Evolutionary conservation across 2,797 vertebrate genomes (phyloP).

Genomic region (Spinus olivaceus): DNA sequence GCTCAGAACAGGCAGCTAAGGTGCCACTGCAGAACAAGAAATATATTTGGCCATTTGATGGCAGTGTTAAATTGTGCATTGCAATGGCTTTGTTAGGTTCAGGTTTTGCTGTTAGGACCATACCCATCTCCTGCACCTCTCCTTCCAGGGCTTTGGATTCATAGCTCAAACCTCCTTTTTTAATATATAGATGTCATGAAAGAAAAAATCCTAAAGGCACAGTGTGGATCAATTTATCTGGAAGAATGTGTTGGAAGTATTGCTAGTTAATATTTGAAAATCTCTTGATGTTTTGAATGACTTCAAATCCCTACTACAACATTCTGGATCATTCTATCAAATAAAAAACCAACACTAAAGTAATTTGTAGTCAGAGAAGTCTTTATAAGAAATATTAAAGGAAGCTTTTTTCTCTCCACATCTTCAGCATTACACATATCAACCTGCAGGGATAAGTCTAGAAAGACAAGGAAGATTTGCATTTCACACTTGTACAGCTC

Average conservation of each 20-base stretch:
- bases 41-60: slow-evolving; percentile 47
- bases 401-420: background rate
- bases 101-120: background rate
- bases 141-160: background rate
- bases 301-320: background rate
- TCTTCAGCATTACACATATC: background rate
- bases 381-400: background rate
- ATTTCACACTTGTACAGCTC: background rate
- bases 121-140: background rate
- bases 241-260: background rate
- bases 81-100: background rate
- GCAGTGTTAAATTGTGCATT: slow-evolving; percentile 55
- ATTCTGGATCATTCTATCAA: background rate
- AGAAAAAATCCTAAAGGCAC: background rate
- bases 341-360: fast-evolving
- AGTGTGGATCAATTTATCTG: background rate
- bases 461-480: background rate
- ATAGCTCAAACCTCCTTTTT: background rate
- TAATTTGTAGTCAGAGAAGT: background rate
- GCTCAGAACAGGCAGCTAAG: background rate
- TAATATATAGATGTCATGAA: background rate
- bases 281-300: background rate
- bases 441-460: background rate
- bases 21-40: background rate
- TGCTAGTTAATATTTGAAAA: background rate